phyloP scores from a whole-genome alignment of 2,888 invertebrate genomes.

The Stramonita haemastoma region DNA sequence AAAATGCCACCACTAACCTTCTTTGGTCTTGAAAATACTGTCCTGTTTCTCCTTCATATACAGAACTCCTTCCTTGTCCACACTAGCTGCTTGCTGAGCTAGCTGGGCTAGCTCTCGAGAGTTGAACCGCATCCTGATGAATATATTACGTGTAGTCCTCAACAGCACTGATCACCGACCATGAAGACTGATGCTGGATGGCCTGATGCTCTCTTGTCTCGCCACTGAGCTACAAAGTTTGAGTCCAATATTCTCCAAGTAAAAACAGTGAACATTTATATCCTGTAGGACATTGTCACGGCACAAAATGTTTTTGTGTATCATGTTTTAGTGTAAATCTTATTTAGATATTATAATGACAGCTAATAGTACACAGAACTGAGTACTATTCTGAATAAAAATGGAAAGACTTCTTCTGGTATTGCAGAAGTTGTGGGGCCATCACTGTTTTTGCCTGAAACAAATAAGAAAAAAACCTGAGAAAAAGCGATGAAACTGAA shows the following conservation, averaged over 20 bases:
- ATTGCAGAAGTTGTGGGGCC: too few species aligned
- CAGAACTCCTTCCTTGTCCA: constrained; percentile 93
- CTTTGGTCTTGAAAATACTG: constrained; percentile 92
- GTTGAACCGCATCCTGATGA: constrained; percentile 88
- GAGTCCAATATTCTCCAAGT: not conserved
- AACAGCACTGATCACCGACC: not conserved
- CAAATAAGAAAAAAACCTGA: too few species aligned
- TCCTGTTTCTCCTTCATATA: constrained; percentile 92
- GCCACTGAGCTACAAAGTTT: not conserved
- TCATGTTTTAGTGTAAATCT: too few species aligned
- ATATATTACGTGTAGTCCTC: not conserved
- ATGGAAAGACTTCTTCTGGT: too few species aligned
- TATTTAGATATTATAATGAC: too few species aligned
- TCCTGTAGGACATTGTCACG: too few species aligned
- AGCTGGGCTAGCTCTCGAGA: constrained; percentile 90
- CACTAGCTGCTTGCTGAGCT: constrained; percentile 91
- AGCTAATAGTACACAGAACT: too few species aligned
- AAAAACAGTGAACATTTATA: too few species aligned
- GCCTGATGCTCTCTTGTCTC: not conserved
- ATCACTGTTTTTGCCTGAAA: too few species aligned
- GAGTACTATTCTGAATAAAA: too few species aligned
- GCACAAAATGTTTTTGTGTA: too few species aligned
- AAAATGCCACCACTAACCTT: constrained; percentile 82
- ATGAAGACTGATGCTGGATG: not conserved
- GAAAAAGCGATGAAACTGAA: too few species aligned